Base-by-base conservation (phyloP, 1,140 invertebrate genomes). In the Coptotermes formosanus region DNA sequence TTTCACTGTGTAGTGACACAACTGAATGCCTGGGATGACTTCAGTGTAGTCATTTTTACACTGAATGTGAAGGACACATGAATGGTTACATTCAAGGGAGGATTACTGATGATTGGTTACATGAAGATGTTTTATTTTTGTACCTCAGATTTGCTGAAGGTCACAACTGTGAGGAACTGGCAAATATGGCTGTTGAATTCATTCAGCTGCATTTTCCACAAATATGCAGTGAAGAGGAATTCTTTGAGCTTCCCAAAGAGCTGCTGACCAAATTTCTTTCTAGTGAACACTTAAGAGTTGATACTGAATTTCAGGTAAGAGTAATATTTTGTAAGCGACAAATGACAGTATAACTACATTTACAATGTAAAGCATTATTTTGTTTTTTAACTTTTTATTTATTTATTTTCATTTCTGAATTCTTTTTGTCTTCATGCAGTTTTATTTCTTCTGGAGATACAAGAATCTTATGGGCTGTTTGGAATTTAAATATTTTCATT, bases 171-270 rank as follows among this genome's bases (percentile, higher is more conserved):
- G 92, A 92, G 89, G 94, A 96, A 88, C 92, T 99, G 88, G 94
- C 95, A 88, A 94, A 95, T 88, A 94, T 95, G 91, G 95, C 97
- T 88, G 92, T 96, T 91, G 94, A 94, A 88, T 98, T 95, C 92
- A 96, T 98, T 89, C 94, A 97, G 91, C 93, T 95, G 88, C 95
- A 98, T 92, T 99, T 99, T 93, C 95, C 96, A 89, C 93, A 96
- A 91, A 95, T 96, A 81, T 94, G 92, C 86, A 92, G 95, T 86
- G 97, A 98, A 90, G 97, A 98, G 90, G 98, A 99, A 92, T 96
- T 98, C 90, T 92, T 97, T 87, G 96, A 98, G 88, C 91, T 98
- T 82, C 96, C 96, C 48, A 94, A 96, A 89, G 94, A 96, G 88
- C 94, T 96, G 89, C 91, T 99, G 85, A 93, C 96, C 86, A 94